Base-by-base conservation (phyloP, 2,113 vertebrate genomes). In the Sisor rabdophorus region DNA sequence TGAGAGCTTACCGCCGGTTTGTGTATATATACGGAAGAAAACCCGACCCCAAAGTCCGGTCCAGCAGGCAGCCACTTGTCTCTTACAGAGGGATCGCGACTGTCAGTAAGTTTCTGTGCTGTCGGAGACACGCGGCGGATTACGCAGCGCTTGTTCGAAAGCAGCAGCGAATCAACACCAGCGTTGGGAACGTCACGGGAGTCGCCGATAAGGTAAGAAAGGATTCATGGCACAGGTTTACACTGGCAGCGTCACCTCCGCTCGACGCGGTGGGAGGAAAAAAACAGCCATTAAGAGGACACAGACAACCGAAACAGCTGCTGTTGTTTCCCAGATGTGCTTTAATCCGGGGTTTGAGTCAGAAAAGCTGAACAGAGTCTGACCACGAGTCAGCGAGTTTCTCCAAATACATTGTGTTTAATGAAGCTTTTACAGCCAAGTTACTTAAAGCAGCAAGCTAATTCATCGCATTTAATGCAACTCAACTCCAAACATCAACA, bases 1-100 rank as follows among this genome's bases (percentile, higher is more conserved):
- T 55, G 17, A 44, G 22, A 67, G 40, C 60, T 44, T 44, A 81
- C 73, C 73, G 69, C 68, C 68, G 60, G 67, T 56, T 77, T 47
- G 30, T 47, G 30, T n/a, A 59, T 19, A 47, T 26, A 36, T 52
- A 50, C n/a, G 67, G 53, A 78, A 64, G 40, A 73, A 68, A 32
- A 63, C 16, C 17, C 28, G 36, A 69, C 75, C 76, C n/a, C 54
- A 75, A 36, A 52, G 72, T 54, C 61, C 67, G 73, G 65, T 60
- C 5, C 50, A 13, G 72, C 9, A 2, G 32, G 26, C 64, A 50
- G 28, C 24, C 28, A 48, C 60, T 71, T 22, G 24, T 67, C 65
- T 61, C 12, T 22, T 20, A 11, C 58, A 59, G 53, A 58, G 28
- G 12, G 28, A n/a, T 36, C 26, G 4, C 2, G 52, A 47, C 36